Evolutionary conservation across 2,113 vertebrate species (phyloP).

Genomic region (Acrocephalus arundinaceus): DNA sequence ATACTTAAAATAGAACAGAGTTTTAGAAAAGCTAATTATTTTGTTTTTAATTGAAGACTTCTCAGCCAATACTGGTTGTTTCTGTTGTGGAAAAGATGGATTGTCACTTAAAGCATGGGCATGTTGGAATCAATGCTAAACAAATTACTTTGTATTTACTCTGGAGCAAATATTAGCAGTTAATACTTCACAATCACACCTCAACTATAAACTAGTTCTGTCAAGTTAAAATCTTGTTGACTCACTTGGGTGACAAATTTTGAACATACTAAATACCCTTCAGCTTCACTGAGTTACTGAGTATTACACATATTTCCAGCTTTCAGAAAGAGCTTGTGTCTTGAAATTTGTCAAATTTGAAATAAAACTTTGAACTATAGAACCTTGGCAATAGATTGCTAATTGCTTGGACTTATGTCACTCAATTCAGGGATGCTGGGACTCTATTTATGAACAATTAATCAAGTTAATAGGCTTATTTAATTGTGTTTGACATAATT

Average conservation of each 20-base stretch:
- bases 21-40: constrained; percentile 10
- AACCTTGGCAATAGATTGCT: background rate
- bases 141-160: constrained; percentile 4
- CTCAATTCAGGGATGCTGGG: background rate
- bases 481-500: background rate
- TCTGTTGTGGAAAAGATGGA: background rate
- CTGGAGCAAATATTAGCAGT: constrained; percentile 12
- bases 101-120: constrained; percentile 27
- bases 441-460: background rate
- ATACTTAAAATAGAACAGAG: constrained; percentile 42
- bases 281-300: background rate
- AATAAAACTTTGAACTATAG: background rate
- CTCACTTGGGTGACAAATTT: background rate
- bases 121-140: constrained; percentile 47
- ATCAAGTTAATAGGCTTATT: background rate
- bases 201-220: constrained; percentile 17
- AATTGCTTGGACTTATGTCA: background rate
- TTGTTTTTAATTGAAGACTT: constrained; percentile 21
- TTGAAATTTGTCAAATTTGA: background rate
- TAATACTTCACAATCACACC: constrained; percentile 37
- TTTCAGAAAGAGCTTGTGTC: background rate
- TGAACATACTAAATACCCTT: background rate
- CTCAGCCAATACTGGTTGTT: constrained; percentile 14
- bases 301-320: background rate
- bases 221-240: background rate